These are phyloP conservation scores for Lissocephala sabroskyi DNA, from an alignment of 2,888 invertebrate species.

Conservation along the genomic window DNA sequence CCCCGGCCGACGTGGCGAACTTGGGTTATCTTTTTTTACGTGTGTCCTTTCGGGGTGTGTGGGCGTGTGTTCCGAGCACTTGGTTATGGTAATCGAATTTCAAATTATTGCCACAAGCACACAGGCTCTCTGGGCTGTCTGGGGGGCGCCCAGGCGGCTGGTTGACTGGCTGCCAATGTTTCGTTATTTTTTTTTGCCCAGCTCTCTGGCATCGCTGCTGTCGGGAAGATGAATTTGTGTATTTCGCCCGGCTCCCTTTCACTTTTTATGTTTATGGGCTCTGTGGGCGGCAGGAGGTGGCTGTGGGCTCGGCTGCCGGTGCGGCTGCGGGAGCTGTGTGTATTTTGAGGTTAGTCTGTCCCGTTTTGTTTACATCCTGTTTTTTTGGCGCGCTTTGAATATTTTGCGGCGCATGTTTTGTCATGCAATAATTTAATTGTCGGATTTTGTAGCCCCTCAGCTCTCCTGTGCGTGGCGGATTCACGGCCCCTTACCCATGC, in stretches of 20 bases:
- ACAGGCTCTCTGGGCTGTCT: conserved; percentile 10
- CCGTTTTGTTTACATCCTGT: conserved; percentile 57
- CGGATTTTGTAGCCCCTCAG: conserved; percentile 64
- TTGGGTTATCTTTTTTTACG: conserved; percentile 13
- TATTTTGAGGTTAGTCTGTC: conserved; percentile 24
- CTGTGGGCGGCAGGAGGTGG: conserved; percentile 6
- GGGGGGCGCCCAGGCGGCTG: no score
- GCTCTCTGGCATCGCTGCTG: neutral
- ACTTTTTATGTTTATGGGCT: conserved; percentile 14
- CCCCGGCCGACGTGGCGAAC: no score
- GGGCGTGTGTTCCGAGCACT: conserved; percentile 51
- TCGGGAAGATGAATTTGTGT: conserved; percentile 38
- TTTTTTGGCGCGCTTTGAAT: conserved; percentile 62
- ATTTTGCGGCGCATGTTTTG: conserved; percentile 62
- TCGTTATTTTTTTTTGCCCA: conserved; percentile 5
- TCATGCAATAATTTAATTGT: conserved; percentile 65
- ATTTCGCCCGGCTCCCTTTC: conserved; percentile 11
- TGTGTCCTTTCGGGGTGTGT: conserved; percentile 36
- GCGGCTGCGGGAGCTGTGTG: conserved; percentile 15
- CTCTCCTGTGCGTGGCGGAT: no score
- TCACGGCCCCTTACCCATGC: no score
- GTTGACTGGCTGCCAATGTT: neutral
- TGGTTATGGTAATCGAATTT: conserved; percentile 70
- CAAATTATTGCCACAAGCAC: conserved; percentile 64
- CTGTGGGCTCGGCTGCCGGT: conserved; percentile 15